Evolutionary conservation across 2,888 invertebrate species (phyloP), one percentile per base, ranked within the genome.

Genomic region (Scaptomyza parva): DNA sequence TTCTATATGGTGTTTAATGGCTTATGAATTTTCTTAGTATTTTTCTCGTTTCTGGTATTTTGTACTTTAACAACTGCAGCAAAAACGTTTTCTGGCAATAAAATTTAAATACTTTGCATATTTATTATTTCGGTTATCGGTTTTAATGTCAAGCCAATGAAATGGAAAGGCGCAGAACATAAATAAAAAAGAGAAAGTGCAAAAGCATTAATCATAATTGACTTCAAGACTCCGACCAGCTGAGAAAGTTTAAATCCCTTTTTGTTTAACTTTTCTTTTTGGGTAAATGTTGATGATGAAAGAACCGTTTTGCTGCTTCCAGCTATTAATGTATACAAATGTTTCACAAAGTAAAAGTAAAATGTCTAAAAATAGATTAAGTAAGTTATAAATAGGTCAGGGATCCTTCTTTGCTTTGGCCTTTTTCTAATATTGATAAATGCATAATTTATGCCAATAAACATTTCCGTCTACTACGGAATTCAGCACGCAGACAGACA

Each of bases 21-120:
- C 39, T 48, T 65, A 59, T 65, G 44, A 64, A 69, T 70, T 63
- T 11, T n/a, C n/a, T n/a, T n/a, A n/a, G n/a, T n/a, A n/a, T 53
- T 22, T 30, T 24, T 30, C 30, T 55, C 33, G 57, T 59, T 60
- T 33, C 48, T 28, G 30, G 26, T 37, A 26, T 51, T 55, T 65
- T 26, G 35, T 41, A 40, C 41, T 51, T 50, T 64, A 18, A 39
- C 57, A 73, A 69, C 41, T 58, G 74, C 61, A 43, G 60, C 65
- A 47, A 51, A 47, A 70, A 55, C 12, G 43, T 47, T 55, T 37
- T 47, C 52, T 37, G 40, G 37, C 58, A 45, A 70, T 69, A 17
- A 70, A 61, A 70, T 75, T 59, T 57, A 57, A 70, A 70, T 60
- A 24, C 45, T 40, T 20, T 17, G 9, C n/a, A 26, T 50, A 33